Evolutionary conservation across 2,888 invertebrate species (phyloP), one percentile per base, ranked within the genome.

Genomic region (Ochlodes sylvanus): DNA sequence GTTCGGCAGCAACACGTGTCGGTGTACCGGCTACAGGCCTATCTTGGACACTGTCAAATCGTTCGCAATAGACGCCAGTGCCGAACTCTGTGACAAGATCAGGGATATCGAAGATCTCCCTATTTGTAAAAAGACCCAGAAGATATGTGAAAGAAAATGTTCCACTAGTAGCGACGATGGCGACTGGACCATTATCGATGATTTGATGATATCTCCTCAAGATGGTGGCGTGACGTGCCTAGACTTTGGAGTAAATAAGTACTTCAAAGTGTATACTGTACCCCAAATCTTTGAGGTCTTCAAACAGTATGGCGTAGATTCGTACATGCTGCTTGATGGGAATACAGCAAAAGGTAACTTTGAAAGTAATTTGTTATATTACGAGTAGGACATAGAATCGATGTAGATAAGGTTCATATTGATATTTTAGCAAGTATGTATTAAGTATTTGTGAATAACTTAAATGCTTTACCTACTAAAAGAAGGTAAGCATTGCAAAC

Each of bases 1-100:
- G 0, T 96, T 97, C 72, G 97, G 96, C 32, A 95, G 96, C 69
- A 97, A 97, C 77, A 95, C 97, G 5, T 97, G 97, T 72, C 94
- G 97, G 9, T 97, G 97, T 78, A 97, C 97, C 0, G 97, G 97
- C 0, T 97, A 96, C 80, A 91, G 97, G 0, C 95, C 97, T 0
- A 97, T 97, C 69, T 79, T 97, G 70, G 97, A 97, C 78, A 94
- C 96, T 1, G 95, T 97, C 85, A 96, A 97, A 80, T 95, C 96
- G 0, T 95, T 96, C 72, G 96, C 95, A 0, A 83, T 81, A 0
- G 95, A 96, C 77, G 94, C 95, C 7, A 87, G 94, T 7, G 89
- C 94, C n/a, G 79, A 90, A 61, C 82, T 95, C 9, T 85, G 85
- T 1, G 85, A 94, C 21, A 79, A 72, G 71, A 89, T 95, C 41